phyloP scores from a whole-genome alignment of 2,113 vertebrate species.

The Indri indri region DNA sequence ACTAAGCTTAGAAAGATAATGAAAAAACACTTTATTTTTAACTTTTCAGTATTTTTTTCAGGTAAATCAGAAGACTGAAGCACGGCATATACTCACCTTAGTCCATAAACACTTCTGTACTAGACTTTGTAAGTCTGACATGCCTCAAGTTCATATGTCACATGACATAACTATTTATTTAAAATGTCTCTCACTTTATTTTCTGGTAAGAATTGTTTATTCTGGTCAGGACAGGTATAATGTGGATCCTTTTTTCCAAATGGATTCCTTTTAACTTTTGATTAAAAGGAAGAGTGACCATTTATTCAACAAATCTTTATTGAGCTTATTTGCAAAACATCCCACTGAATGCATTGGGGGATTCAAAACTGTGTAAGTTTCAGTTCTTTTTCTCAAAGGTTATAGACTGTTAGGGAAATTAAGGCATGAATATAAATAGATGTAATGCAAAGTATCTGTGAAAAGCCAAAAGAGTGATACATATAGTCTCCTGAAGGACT shows the following conservation, averaged over 20 bases:
- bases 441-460: not conserved
- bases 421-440: conserved; percentile 5
- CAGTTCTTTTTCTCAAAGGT: conserved; percentile 28
- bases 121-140: conserved; percentile 91
- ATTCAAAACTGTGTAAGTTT: not conserved
- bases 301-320: conserved; percentile 30
- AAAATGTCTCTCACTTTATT: conserved; percentile 54
- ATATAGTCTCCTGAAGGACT: not conserved
- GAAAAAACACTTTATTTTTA: conserved; percentile 55
- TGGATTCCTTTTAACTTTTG: conserved; percentile 47
- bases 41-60: conserved; percentile 82
- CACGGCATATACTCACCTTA: conserved; percentile 89
- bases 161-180: conserved; percentile 42
- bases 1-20: conserved; percentile 59
- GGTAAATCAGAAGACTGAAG: conserved; percentile 91
- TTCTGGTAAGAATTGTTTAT: conserved; percentile 61
- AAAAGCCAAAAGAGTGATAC: not conserved
- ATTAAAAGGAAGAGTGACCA: conserved; percentile 1
- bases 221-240: conserved; percentile 29
- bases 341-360: not conserved
- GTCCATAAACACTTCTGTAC: conserved; percentile 91
- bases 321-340: not conserved
- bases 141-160: conserved; percentile 41
- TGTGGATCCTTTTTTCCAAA: conserved; percentile 18
- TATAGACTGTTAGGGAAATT: not conserved